phyloP scores from a whole-genome alignment of 2,797 vertebrate species.

The Scolopax bukidnonensis region DNA sequence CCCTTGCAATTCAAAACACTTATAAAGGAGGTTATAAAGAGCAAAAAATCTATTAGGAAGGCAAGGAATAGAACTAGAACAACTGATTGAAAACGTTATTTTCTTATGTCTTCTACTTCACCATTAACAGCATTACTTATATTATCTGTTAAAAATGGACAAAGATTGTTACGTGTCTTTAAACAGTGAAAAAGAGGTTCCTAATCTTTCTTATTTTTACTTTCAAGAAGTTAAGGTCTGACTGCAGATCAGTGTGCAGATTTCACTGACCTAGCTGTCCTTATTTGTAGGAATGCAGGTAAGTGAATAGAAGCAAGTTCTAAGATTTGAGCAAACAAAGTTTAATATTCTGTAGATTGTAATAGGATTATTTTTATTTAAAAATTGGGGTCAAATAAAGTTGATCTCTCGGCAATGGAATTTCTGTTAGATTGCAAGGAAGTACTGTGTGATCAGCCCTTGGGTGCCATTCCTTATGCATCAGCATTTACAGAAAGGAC shows the following conservation, averaged over 20 bases:
- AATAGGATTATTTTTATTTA: background rate
- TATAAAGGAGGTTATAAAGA: background rate
- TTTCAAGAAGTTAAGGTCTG: background rate
- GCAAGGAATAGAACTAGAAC: conserved; percentile 34
- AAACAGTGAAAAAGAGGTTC: background rate
- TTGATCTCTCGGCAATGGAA: background rate
- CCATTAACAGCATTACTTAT: background rate
- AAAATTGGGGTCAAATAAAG: background rate
- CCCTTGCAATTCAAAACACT: background rate
- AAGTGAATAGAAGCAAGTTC: background rate
- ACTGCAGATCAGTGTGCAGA: background rate
- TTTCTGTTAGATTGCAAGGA: background rate
- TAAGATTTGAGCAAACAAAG: background rate
- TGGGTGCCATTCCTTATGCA: background rate
- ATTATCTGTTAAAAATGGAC: background rate
- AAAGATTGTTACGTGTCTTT: background rate
- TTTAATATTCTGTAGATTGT: background rate
- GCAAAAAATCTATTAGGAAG: conserved; percentile 20
- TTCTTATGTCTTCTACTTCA: conserved; percentile 33
- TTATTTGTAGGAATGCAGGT: background rate
- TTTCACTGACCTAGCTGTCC: background rate
- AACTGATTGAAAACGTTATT: conserved; percentile 28
- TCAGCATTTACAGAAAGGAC: background rate
- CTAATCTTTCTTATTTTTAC: conserved; percentile 21
- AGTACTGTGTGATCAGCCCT: background rate